phyloP scores from a whole-genome alignment of 2,113 vertebrate genomes.

The Carollia perspicillata region DNA sequence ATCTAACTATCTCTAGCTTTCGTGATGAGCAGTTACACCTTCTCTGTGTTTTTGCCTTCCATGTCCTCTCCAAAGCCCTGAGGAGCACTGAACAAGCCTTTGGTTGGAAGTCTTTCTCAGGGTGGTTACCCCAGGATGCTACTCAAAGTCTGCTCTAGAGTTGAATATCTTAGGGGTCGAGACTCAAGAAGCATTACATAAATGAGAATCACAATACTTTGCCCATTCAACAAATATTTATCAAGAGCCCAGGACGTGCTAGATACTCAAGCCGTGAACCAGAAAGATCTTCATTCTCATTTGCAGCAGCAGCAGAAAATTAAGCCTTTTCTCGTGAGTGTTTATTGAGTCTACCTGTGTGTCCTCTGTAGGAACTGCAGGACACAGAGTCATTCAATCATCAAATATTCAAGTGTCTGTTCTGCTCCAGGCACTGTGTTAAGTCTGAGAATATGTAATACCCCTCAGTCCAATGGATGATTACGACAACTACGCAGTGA shows the following conservation, averaged over 20 bases:
- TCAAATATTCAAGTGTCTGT: conserved; percentile 1
- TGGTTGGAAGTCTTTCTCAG: neutral
- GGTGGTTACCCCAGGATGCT: neutral
- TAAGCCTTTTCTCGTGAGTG: neutral
- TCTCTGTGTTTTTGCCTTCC: neutral
- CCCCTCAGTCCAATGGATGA: neutral
- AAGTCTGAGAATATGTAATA: neutral
- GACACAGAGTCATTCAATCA: neutral
- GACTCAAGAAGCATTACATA: neutral
- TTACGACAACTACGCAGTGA: neutral
- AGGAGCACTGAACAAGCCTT: neutral
- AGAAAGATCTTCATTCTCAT: neutral
- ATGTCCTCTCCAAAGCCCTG: neutral
- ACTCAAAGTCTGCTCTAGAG: neutral
- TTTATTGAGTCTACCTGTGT: neutral
- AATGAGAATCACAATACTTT: neutral
- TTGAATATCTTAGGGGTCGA: neutral
- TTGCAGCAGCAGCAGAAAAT: neutral
- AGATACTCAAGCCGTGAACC: neutral
- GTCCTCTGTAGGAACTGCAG: neutral
- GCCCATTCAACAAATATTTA: neutral
- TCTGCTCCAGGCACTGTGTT: neutral
- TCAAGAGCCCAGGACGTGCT: neutral
- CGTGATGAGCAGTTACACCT: neutral
- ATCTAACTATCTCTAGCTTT: neutral